Evolutionary conservation across 2,888 invertebrate genomes (phyloP).

Genomic region (Metacarcinus magister): DNA sequence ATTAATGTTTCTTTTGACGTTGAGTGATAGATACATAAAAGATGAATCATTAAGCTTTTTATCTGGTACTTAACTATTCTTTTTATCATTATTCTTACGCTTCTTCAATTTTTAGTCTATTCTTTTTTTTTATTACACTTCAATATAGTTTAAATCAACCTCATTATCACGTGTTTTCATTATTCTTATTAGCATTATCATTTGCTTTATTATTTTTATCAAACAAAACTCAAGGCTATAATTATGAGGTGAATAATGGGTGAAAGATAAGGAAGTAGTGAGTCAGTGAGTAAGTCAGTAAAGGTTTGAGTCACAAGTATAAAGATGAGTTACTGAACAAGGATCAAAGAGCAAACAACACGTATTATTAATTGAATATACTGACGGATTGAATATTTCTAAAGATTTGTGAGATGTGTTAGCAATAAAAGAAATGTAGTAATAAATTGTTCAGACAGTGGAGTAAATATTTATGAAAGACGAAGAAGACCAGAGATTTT

Average conservation of each 20-base stretch:
- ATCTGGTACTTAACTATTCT: not conserved
- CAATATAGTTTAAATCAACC: too few species aligned
- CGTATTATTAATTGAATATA: not conserved
- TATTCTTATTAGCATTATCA: too few species aligned
- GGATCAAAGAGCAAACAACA: not conserved
- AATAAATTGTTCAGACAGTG: not conserved
- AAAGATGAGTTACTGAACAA: not conserved
- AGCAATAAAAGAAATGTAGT: not conserved
- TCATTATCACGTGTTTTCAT: too few species aligned
- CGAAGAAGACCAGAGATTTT: too few species aligned
- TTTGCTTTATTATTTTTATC: too few species aligned
- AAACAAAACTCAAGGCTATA: too few species aligned
- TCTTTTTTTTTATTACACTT: too few species aligned
- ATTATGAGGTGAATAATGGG: too few species aligned
- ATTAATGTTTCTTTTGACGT: conserved; percentile 8
- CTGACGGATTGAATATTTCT: not conserved
- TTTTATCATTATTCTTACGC: not conserved
- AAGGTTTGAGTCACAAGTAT: not conserved
- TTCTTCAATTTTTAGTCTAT: not conserved
- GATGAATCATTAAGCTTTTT: not conserved
- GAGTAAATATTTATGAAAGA: too few species aligned
- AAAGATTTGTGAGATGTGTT: not conserved
- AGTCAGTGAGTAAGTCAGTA: too few species aligned
- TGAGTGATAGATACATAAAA: not conserved
- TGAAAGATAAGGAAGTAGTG: too few species aligned